Base-by-base conservation (phyloP, 2,797 vertebrate species). In the Pterois miles region DNA sequence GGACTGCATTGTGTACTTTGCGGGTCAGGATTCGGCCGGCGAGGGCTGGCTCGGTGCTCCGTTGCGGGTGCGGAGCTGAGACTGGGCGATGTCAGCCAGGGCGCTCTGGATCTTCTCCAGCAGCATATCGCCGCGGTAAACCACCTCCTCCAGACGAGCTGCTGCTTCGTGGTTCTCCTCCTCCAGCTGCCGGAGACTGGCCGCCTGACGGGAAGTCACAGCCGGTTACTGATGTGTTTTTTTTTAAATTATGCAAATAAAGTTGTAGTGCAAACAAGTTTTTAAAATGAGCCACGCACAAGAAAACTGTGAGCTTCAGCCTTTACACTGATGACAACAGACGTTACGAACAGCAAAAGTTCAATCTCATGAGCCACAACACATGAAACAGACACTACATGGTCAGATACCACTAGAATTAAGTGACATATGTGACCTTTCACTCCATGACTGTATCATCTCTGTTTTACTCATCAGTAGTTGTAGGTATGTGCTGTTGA, bases 111-210 rank as follows among this genome's bases (percentile, higher is more conserved):
- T 98, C 94, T 98, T 99, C 78, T 99, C 98, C 87, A 99, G 94
- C 73, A 99, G 95, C 94, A 97, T 81, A 52, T 99, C 97, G 5
- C 98, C 98, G 0, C 97, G 95, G 82, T 94, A 97, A 63, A 99
- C 98, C 4, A 98, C 97, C 66, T 99, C 97, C 82, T 98, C 98
- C 73, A 99, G 95, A 6, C 97, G 97, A 1, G 96, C 94, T 0
- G 98, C 98, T 0, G 98, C 98, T 2, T 98, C 97, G 0, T 99
- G 97, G 83, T 99, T 99, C 93, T 99, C 98, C 90, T 99, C 98
- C 78, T 99, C 98, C 63, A 99, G 89, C 84, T 97, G 97, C 77
- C 96, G 91, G 25, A 99, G 94, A 80, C 98, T 99, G 52, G 96
- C 98, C 50, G 97, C 97, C 98, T 99, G 86, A 7, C 1, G 3